phyloP scores from a whole-genome alignment of 1,140 invertebrate genomes.

The Drosophila arawakana region DNA sequence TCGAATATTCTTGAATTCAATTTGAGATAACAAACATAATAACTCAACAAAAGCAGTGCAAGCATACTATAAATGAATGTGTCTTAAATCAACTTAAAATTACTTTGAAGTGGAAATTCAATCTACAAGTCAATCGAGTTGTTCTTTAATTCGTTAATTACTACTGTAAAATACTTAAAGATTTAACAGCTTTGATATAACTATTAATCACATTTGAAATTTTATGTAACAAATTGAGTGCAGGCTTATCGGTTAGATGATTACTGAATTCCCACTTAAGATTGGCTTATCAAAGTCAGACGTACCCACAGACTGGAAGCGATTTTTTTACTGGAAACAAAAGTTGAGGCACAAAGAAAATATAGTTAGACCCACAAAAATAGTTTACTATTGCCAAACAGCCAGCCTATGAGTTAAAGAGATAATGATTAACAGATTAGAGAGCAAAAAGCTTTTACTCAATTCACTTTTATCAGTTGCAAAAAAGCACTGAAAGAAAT shows the following conservation, averaged over 20 bases:
- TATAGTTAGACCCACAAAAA: constrained; percentile 7
- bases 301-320: not conserved
- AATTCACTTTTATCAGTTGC: not conserved
- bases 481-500: not conserved
- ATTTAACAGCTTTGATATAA: not conserved
- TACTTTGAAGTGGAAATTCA: not conserved
- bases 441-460: not conserved
- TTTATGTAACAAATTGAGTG: constrained; percentile 1
- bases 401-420: not conserved
- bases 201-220: not conserved
- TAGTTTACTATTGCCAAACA: not conserved
- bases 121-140: constrained; percentile 1
- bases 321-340: constrained; percentile 4
- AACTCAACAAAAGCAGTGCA: not conserved
- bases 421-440: not conserved
- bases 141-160: constrained; percentile 2
- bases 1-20: constrained; percentile 7
- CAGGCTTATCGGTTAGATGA: not conserved
- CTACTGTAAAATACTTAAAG: constrained; percentile 1
- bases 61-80: not conserved
- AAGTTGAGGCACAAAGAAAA: constrained; percentile 11
- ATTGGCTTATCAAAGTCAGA: constrained; percentile 19
- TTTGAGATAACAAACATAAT: constrained; percentile 9
- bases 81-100: not conserved
- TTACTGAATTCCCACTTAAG: constrained; percentile 4